A percentile compares a stretch with the other conserved stretches of the same genome.
phyloP scores from a whole-genome alignment of 2,113 vertebrate species.

The Sarotherodon lohbergeri region DNA sequence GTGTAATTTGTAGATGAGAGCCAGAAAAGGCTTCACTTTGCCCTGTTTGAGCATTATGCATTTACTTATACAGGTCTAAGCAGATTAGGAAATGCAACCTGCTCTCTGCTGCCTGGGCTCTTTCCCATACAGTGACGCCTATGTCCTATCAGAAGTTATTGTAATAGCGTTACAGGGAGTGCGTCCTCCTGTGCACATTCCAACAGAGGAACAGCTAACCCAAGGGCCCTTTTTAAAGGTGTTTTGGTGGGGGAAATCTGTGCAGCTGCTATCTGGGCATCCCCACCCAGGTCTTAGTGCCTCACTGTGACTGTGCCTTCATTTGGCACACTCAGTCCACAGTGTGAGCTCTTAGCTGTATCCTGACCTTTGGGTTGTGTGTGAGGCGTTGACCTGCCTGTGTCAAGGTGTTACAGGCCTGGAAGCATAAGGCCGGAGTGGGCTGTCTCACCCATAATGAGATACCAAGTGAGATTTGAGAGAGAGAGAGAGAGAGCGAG shows the following conservation, averaged over 20 bases:
- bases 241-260: background rate
- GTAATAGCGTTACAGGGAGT: background rate
- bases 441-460: background rate
- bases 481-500: background rate
- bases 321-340: background rate
- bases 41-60: background rate
- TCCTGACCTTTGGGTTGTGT: background rate
- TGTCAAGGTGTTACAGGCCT: background rate
- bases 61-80: background rate
- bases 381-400: background rate
- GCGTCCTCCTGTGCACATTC: background rate
- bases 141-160: background rate
- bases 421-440: background rate
- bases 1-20: background rate
- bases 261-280: background rate
- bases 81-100: background rate
- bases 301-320: background rate
- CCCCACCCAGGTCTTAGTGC: background rate
- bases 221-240: background rate
- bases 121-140: background rate
- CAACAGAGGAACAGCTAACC: background rate
- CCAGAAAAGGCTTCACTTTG: background rate
- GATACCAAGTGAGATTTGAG: background rate
- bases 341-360: background rate
- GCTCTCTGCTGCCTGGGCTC: background rate